Evolutionary conservation across 2,113 vertebrate genomes (phyloP).

Genomic region (Hirundichthys speculiger): DNA sequence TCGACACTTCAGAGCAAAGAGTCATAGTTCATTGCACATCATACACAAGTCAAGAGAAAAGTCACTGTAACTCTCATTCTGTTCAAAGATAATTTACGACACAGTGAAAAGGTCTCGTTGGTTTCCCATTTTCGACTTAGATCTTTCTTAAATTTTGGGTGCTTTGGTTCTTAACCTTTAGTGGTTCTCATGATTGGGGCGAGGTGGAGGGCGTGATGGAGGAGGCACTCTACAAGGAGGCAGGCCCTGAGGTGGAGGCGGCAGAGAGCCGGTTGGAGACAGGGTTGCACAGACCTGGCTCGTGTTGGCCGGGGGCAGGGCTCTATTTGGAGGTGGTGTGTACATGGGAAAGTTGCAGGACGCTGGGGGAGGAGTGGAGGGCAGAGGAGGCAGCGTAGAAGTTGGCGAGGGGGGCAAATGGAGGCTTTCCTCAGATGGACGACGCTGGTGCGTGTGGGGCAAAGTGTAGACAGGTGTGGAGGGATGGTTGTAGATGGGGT

Average conservation of each 20-base stretch:
- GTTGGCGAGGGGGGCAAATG: conserved; percentile 71
- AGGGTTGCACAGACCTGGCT: conserved; percentile 58
- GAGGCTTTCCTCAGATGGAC: conserved; percentile 56
- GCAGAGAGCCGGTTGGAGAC: conserved; percentile 66
- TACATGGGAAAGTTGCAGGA: conserved; percentile 74
- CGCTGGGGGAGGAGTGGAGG: conserved; percentile 79
- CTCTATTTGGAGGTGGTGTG: conserved; percentile 73
- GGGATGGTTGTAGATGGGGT: conserved; percentile 88
- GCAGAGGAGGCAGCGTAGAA: conserved; percentile 76
- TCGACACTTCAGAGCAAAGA: conserved; percentile 21
- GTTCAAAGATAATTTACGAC: not conserved
- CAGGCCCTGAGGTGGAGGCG: conserved; percentile 79
- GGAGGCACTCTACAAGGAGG: conserved; percentile 87
- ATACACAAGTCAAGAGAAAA: conserved; percentile 1
- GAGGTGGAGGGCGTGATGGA: conserved; percentile 88
- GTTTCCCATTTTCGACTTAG: conserved; percentile 7
- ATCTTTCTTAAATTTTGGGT: not conserved
- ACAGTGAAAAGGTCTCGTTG: conserved; percentile 17
- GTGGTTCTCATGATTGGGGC: conserved; percentile 76
- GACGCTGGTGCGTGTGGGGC: conserved; percentile 65
- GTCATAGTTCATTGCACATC: conserved; percentile 14
- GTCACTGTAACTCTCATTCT: conserved; percentile 4
- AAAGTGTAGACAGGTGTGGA: conserved; percentile 80
- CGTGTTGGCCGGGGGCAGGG: conserved; percentile 59
- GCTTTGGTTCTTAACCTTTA: conserved; percentile 4